Conservation (phyloP, 2,888 invertebrate species). For the Pammene fasciana region DNA sequence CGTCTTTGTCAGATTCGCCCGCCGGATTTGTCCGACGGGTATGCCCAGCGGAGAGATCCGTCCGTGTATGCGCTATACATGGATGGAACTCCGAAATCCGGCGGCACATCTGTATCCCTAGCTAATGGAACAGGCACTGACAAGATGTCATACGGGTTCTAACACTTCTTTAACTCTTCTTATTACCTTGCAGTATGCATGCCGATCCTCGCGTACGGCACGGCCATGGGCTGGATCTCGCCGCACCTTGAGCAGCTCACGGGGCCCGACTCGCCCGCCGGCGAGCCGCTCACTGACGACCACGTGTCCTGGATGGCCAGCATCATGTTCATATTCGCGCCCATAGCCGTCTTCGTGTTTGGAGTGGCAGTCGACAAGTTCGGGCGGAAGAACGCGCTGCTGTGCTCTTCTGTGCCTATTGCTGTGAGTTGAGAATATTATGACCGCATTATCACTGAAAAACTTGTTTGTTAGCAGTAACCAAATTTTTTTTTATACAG, state of each 20-base stretch:
- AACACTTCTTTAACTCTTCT: too few relatives aligned
- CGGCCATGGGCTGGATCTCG: slow-evolving; percentile 83
- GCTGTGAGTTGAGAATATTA: slow-evolving; percentile 59
- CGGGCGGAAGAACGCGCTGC: slow-evolving; percentile 78
- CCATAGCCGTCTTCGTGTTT: slow-evolving; percentile 80
- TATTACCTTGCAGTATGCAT: slow-evolving; percentile 78
- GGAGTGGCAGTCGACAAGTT: slow-evolving; percentile 78
- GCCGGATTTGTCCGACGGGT: too few relatives aligned
- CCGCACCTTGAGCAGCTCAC: slow-evolving; percentile 78
- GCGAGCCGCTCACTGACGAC: slow-evolving; percentile 65
- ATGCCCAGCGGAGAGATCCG: too few relatives aligned
- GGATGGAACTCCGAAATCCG: too few relatives aligned
- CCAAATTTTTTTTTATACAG: too few relatives aligned
- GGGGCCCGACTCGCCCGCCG: slow-evolving; percentile 68
- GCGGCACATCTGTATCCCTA: too few relatives aligned
- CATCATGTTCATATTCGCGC: slow-evolving; percentile 82
- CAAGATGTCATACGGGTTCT: too few relatives aligned
- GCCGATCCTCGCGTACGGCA: slow-evolving; percentile 80
- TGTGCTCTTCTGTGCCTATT: slow-evolving; percentile 69
- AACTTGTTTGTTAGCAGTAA: too few relatives aligned
- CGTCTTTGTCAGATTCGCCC: too few relatives aligned
- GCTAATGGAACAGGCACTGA: too few relatives aligned
- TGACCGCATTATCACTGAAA: too few relatives aligned
- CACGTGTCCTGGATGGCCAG: slow-evolving; percentile 84
- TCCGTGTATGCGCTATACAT: too few relatives aligned